phyloP scores from a whole-genome alignment of 2,888 invertebrate genomes.

The Cordilura impudica region DNA sequence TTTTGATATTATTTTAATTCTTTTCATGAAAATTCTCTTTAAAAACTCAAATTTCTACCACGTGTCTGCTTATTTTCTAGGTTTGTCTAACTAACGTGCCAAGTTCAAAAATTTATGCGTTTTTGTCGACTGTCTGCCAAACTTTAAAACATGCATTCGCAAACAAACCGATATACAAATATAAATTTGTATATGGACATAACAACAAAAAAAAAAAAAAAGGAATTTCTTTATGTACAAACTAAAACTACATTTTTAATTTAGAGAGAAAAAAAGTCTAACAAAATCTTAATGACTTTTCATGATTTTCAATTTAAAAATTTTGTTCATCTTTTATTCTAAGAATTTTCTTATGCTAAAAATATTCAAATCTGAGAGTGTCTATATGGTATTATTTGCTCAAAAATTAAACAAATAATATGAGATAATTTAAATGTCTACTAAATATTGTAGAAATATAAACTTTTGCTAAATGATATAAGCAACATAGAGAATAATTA shows the following conservation, averaged over 20 bases:
- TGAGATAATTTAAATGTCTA: conserved; percentile 32
- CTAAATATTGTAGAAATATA: conserved; percentile 25
- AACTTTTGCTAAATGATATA: background rate
- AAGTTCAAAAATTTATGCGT: conserved; percentile 62
- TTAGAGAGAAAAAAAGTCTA: background rate
- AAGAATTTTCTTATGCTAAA: background rate
- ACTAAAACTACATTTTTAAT: background rate
- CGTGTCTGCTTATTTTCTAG: conserved; percentile 50
- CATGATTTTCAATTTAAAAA: background rate
- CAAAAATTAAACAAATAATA: conserved; percentile 21
- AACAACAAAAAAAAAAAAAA: background rate
- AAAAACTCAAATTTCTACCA: conserved; percentile 35
- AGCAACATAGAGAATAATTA: background rate
- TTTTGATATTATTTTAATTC: too few relatives aligned
- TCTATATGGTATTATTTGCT: too few relatives aligned
- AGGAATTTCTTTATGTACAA: too few relatives aligned
- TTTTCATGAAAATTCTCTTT: background rate
- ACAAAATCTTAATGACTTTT: background rate
- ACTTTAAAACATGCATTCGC: background rate
- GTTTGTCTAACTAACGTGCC: conserved; percentile 60
- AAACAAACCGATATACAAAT: background rate
- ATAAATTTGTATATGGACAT: background rate
- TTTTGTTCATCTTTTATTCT: background rate
- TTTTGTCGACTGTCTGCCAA: conserved; percentile 59
- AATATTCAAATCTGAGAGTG: background rate